Percentiles rank a stretch among this genome's conserved stretches.
Conservation (phyloP, 2,113 vertebrate genomes). For the Sylvia atricapilla region DNA sequence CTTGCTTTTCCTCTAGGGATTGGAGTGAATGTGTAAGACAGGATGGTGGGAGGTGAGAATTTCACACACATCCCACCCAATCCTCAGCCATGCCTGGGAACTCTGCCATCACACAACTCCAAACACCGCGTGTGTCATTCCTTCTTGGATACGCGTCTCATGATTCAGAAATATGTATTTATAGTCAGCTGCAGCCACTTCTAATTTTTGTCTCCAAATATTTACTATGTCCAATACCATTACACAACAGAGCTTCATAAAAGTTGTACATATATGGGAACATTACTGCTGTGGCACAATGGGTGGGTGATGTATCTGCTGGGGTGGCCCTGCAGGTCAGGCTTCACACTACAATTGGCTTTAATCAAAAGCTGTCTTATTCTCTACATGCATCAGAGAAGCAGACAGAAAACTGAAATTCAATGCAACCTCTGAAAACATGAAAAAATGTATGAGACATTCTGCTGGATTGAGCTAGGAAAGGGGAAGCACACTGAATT, state of each 20-base stretch:
- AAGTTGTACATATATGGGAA: background rate
- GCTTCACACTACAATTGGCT: background rate
- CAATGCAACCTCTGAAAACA: background rate
- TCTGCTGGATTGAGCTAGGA: background rate
- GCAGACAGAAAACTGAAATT: background rate
- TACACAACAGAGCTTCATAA: background rate
- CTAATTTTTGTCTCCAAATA: conserved; percentile 33
- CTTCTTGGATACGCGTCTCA: background rate
- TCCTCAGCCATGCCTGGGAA: background rate
- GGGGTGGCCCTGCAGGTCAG: background rate
- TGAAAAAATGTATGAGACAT: background rate
- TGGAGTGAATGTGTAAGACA: conserved; percentile 43
- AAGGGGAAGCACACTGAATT: background rate
- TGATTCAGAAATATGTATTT: conserved; percentile 30
- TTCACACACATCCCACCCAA: conserved; percentile 31
- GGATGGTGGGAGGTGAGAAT: conserved; percentile 45
- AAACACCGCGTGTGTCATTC: background rate
- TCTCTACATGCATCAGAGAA: background rate
- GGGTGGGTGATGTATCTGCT: background rate
- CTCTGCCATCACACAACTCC: background rate
- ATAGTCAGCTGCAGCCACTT: background rate
- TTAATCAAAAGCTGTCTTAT: conserved; percentile 1
- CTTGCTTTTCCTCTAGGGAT: conserved; percentile 35
- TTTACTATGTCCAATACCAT: conserved; percentile 26
- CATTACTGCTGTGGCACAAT: rapidly evolving